Base-by-base conservation (phyloP, 2,113 vertebrate genomes). In the Paralichthys olivaceus region DNA sequence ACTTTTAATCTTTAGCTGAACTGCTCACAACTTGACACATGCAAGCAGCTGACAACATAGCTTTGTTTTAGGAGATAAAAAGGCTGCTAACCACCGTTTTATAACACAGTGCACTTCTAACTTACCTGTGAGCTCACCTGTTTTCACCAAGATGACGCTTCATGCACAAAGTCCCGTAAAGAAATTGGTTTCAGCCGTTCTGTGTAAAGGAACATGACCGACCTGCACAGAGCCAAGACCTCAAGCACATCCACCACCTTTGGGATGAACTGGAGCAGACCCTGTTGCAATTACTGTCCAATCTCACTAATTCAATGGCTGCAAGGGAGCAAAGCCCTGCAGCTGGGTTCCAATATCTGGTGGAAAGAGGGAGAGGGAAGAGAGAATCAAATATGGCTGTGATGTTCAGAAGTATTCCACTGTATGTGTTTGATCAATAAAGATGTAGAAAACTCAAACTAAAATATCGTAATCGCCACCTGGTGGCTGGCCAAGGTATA, bases 301-400 rank as follows among this genome's bases (percentile, higher is more conserved):
- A 53, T 2, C n/a, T 53, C 20, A 53, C 49, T 22, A n/a, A 22
- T 53, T 3, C 49, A 53, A 6, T 57, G 15, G 34, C 37, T 57
- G 26, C 45, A 47, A 14, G 23, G 55, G 29, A 49, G 22, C 28
- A 53, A 37, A 75, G 66, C 55, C 22, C 54, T 58, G 7, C 62
- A 47, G 63, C 32, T 14, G 20, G 43, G 1, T 19, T 49, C 47
- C 32, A 34, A 8, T 34, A 34, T 34, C 40, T 43, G 13, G 13
- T 12, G 40, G 13, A 43, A 34, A 8, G 32, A 34, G 32, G 32
- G 2, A 8, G 32, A 34, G 9, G 9, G 32, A 34, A 34, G 9
- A 34, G 32, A 34, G 32, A 45, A 45, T 4, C 6, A 32, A 19
- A 15, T 49, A 22, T 51, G 20, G 22, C 22, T 13, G 3, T 55